Evolutionary conservation across 2,797 vertebrate genomes (phyloP).

Genomic region (Molossus molossus): DNA sequence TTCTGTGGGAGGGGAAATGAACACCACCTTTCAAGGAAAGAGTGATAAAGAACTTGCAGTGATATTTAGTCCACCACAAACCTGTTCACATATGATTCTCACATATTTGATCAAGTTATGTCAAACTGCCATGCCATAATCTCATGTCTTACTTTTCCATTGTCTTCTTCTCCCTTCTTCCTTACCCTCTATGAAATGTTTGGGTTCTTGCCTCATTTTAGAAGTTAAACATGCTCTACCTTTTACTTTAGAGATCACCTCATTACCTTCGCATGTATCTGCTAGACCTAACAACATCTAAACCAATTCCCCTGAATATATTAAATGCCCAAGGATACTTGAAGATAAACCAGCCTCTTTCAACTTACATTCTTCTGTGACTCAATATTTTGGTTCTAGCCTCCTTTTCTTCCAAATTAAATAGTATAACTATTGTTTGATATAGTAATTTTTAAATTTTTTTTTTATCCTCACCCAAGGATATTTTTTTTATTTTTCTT

Average conservation of each 20-base stretch:
- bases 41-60: background rate
- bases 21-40: background rate
- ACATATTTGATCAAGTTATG: background rate
- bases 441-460: no score
- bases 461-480: no score
- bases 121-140: background rate
- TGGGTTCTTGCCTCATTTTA: slow-evolving; percentile 44
- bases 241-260: background rate
- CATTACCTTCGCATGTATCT: background rate
- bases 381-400: slow-evolving; percentile 4
- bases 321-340: background rate
- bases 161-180: background rate
- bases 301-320: background rate
- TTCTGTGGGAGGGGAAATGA: background rate
- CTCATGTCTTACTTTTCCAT: background rate
- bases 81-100: background rate
- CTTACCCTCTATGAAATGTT: background rate
- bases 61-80: background rate
- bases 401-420: background rate
- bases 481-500: no score
- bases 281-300: slow-evolving; percentile 8
- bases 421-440: background rate
- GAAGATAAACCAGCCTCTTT: background rate
- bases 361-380: background rate
- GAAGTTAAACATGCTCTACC: background rate